Evolutionary conservation across 2,797 vertebrate species (phyloP), one percentile per base, ranked within the genome.

Genomic region (Phalanger gymnotis): DNA sequence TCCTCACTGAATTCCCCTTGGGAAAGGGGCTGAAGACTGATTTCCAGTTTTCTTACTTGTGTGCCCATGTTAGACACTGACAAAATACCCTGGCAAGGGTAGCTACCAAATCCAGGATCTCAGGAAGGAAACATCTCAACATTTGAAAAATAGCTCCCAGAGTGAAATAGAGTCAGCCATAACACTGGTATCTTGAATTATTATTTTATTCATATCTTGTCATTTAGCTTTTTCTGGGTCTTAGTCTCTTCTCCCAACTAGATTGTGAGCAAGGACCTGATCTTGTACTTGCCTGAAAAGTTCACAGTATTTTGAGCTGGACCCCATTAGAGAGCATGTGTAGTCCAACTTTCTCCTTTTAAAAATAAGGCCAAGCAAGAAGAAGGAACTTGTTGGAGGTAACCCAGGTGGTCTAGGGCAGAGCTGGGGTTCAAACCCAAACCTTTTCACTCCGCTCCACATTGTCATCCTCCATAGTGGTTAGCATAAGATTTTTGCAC

Each of bases 311-410:
- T 73, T 40, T 87, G 73, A 47, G 40, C 7, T 87, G 22, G 73
- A 87, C 25, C 22, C n/a, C n/a, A n/a, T 87, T 47, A 19, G 40
- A 47, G 40, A 51, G 47, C 9, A 87, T 27, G 51, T 87, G 27
- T 87, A 51, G 19, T 81, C 90, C 34, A 54, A 47, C 34, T 92
- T 90, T 92, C 87, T 93, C 25, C 91, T 93, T 92, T 95, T 93
- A 95, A 19, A 94, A 54, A 90, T 73, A 52, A 91, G 51, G 47
- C 30, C 92, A 55, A 52, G n/a, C 61, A 58, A 54, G 31, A 53
- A 25, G 90, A 93, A 93, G 73, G 56, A 73, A 28, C 13, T 91
- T 94, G 34, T 58, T 92, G 28, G 30, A 91, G 92, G 53, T 93
- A 47, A 54, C 53, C 92, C 53, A 94, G 61, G 19, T 73, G 66